These are phyloP conservation scores for Plestiodon gilberti DNA, from an alignment of 2,113 vertebrate genomes.

Conservation along the genomic window DNA sequence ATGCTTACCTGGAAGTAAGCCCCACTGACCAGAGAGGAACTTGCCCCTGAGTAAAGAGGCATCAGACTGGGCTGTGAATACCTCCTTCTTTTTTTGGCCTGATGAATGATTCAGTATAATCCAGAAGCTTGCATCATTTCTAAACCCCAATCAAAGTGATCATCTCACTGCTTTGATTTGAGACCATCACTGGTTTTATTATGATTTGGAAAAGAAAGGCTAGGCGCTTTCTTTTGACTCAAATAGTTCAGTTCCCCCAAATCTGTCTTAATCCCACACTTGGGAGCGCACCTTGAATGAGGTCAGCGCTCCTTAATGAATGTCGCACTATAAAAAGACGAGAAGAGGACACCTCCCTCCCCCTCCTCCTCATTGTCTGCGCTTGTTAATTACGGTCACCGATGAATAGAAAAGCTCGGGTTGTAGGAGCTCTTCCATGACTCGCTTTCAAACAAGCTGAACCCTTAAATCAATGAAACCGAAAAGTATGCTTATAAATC, in stretches of 20 bases:
- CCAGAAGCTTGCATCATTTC: not conserved
- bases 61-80: not conserved
- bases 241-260: conserved; percentile 11
- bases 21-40: too few species aligned
- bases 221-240: not conserved
- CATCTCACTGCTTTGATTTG: not conserved
- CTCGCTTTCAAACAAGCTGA: conserved; percentile 28
- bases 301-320: conserved; percentile 23
- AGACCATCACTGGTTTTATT: not conserved
- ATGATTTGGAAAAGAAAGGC: too few species aligned
- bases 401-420: conserved; percentile 26
- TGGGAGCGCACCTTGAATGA: conserved; percentile 24
- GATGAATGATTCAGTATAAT: not conserved
- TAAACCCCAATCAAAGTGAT: not conserved
- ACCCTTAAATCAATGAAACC: conserved; percentile 45
- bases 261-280: conserved; percentile 12
- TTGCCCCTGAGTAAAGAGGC: too few species aligned
- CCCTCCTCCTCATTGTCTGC: not conserved
- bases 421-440: conserved; percentile 1
- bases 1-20: too few species aligned
- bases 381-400: conserved; percentile 32
- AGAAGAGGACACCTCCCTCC: not conserved
- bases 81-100: not conserved
- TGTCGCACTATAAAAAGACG: conserved; percentile 18
- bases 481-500: conserved; percentile 40